Evolutionary conservation across 2,888 invertebrate genomes (phyloP), one percentile per base, ranked within the genome.

Genomic region (Monopis laevigella): DNA sequence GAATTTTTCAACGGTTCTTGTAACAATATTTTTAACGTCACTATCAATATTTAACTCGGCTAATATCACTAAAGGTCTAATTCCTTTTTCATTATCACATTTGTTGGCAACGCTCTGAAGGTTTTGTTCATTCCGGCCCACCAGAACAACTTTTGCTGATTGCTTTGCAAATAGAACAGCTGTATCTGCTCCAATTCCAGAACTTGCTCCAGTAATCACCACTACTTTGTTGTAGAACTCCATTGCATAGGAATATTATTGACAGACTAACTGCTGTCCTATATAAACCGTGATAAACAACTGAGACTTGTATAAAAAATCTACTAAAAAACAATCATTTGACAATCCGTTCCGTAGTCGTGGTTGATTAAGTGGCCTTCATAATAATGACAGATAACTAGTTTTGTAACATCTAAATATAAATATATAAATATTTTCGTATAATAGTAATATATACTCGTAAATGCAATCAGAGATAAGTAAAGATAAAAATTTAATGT

Each of bases 151-250:
- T 49, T 69, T 75, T 6, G 87, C 89, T 12, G 88, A 88, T 47
- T 86, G 73, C 54, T 84, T 81, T 2, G 88, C 84, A 54, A 90
- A 88, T 51, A 86, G 77, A 10, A 85, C 51, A 4, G 90, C 89
- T 2, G 88, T 82, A 41, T 84, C 85, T 36, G 86, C 84, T 6
- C 91, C 91, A 43, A 91, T 90, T 3, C 90, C 90, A 30, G 88
- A 87, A 61, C 88, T 88, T 7, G 89, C 88, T 32, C 90, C 90
- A 2, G 86, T 86, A 43, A 87, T 78, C 36, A 86, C 61, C 18
- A 86, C 73, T 36, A 86, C 84, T 78, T 86, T 86, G 46, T 82
- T 77, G 34, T 57, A 57, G 62, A 86, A 86, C 68, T 81, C 82
- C 85, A 86, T 85, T 53, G 50, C 32, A 21, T 7, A 21, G 24